Base-by-base conservation (phyloP, 1,140 invertebrate species). In the Drosophila grimshawi region DNA sequence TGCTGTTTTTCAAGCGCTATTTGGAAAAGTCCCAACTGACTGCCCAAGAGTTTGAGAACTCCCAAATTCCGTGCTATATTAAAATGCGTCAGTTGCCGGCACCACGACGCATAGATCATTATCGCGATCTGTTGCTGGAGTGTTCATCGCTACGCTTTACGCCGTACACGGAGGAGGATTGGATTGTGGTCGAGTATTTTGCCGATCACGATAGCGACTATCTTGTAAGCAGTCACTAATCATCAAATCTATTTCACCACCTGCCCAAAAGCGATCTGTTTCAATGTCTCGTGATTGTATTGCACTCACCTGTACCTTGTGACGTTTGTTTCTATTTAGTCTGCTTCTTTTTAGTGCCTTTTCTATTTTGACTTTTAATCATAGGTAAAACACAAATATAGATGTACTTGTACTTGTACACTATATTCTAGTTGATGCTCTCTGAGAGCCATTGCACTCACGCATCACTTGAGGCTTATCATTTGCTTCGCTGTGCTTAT, bases 1-100 rank as follows among this genome's bases (percentile, higher is more conserved):
- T 92, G 86, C 64, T 92, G 70, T 90, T 92, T 35, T 91, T 92
- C 49, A 90, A 92, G 57, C 90, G 90, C 5, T 91, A 92, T 76
- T 74, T 92, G 66, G 90, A 91, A 65, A 92, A 89, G 59, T 78
- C 86, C 0, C 90, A 92, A 30, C 41, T 91, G 41, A 76, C 78
- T 52, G 86, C 83, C 45, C 72, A 92, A 29, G 71, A 90, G 33
- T 92, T 92, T 49, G 83, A 90, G 55, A 74, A 60, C 27, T 57
- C 86, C 2, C 88, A 78, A 37, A 68, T 92, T n/a, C 86, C 90
- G 5, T 90, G 86, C 64, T 86, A 92, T 53, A 71, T 81, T 29
- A 92, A 90, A 76, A 89, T 91, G 83, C 90, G 86, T 59, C 81
- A 91, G 11, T 39, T 92, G 27, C 70, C 82, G 48, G 67, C 74